Conservation (phyloP, 2,888 invertebrate genomes). For the Acleris emargana region DNA sequence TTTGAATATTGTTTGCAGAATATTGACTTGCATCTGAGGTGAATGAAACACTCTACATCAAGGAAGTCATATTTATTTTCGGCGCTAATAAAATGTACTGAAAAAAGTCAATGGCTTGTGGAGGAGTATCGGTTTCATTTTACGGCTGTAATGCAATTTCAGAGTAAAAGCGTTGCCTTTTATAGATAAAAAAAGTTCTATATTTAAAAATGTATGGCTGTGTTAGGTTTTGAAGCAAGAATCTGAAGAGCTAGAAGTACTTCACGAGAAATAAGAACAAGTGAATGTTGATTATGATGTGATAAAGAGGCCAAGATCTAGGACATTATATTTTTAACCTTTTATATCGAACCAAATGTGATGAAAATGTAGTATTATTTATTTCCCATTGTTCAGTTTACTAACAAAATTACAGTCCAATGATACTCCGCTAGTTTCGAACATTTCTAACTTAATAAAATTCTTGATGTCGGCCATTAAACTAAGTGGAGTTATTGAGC, state of each 20-base stretch:
- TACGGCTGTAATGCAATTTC: neutral
- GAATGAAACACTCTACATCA: conserved; percentile 14
- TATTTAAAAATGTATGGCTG: neutral
- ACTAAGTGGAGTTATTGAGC: conserved; percentile 33
- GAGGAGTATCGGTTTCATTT: conserved; percentile 23
- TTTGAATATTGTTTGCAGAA: neutral
- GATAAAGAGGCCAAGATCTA: no score
- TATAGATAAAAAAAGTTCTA: neutral
- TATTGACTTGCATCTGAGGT: neutral
- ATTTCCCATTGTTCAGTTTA: no score
- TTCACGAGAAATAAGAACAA: no score
- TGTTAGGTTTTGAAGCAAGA: neutral
- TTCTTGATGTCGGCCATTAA: conserved; percentile 23
- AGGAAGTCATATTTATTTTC: conserved; percentile 22
- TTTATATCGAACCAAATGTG: no score
- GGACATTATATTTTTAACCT: no score
- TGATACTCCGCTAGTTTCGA: conserved; percentile 7
- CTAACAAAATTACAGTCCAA: neutral
- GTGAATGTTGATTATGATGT: no score
- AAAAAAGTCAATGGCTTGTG: conserved; percentile 13
- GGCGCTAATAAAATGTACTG: conserved; percentile 15
- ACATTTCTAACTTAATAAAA: conserved; percentile 18
- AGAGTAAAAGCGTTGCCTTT: neutral
- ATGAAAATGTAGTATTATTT: no score
- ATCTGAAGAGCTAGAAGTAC: no score